Conservation (phyloP, 1,140 invertebrate species). For the Pristionchus pacificus region DNA sequence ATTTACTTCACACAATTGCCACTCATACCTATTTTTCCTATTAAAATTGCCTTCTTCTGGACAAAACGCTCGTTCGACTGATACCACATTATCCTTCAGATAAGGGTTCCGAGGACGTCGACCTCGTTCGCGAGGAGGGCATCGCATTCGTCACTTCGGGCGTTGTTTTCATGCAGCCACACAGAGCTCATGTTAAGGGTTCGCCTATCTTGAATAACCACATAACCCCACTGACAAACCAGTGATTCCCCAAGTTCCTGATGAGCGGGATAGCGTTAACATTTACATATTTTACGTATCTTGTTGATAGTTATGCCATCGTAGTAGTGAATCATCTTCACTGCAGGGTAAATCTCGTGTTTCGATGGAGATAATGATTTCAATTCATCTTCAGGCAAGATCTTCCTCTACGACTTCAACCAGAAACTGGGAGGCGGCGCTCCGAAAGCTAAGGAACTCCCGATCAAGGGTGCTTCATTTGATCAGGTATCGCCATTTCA, state of each 20-base stretch:
- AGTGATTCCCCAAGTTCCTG: too few relatives aligned
- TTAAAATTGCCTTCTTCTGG: not conserved
- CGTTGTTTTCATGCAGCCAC: slow-evolving; percentile 3
- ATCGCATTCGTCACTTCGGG: slow-evolving; percentile 27
- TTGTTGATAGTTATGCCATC: too few relatives aligned
- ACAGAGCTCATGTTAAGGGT: slow-evolving; percentile 1
- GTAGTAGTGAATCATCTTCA: too few relatives aligned
- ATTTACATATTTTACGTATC: too few relatives aligned
- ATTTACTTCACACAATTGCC: not conserved
- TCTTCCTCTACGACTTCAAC: slow-evolving; percentile 26
- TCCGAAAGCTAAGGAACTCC: not conserved
- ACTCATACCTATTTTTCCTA: not conserved
- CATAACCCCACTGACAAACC: not conserved
- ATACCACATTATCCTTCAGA: slow-evolving; percentile 7
- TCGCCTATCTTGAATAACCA: not conserved
- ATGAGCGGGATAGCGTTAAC: too few relatives aligned
- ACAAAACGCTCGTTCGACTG: not conserved
- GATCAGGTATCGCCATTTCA: too few relatives aligned
- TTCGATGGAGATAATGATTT: too few relatives aligned
- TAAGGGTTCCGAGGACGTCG: slow-evolving; percentile 22
- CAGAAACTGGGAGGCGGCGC: not conserved
- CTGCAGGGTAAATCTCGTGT: too few relatives aligned
- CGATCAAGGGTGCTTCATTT: not conserved
- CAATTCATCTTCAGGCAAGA: too few relatives aligned
- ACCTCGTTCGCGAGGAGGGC: slow-evolving; percentile 1